Base-by-base conservation (phyloP, 2,113 vertebrate species). In the Penelope pileata region DNA sequence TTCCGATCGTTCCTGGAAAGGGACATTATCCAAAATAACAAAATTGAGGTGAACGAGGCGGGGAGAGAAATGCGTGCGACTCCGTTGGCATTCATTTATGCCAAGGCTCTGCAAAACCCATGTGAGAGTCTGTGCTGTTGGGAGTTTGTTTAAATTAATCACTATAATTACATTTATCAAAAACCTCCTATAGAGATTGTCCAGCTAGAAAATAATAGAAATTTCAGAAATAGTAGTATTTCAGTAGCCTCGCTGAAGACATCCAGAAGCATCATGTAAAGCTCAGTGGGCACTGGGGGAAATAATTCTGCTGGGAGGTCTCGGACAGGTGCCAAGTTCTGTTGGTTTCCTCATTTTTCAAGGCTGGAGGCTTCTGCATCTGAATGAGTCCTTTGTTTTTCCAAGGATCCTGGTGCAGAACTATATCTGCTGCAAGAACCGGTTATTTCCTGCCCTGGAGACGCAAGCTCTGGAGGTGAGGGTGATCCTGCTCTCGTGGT, bases 291-390 rank as follows among this genome's bases (percentile, higher is more conserved):
- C 54, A 26, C 36, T 34, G 29, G 54, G 59, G 92, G 56, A 91
- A 83, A 88, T 81, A 88, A 83, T 90, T 96, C 91, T 84, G 59
- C 79, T 53, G 75, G 91, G 80, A 94, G 88, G 86, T 88, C 72
- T 88, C 72, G 19, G 72, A 83, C 0, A 10, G 82, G 85, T 88
- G 91, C 86, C 1, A 78, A 88, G 56, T 93, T 90, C 79, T 73
- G 60, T 88, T 83, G 86, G 87, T 88, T 91, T 91, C 75, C 89
- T 92, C 89, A 91, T 94, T 96, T 93, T 91, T 92, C 82, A 92
- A 88, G 86, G 53, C 90, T 96, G 86, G 40, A 94, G 48, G 87
- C 83, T 90, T 82, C 86, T 93, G 86, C 80, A 92, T 92, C 74
- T 81, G 94, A 94, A 87, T 89, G 74, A 91, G 67, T 38, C 67